Evolutionary conservation across 2,113 vertebrate species (phyloP), one percentile per base, ranked within the genome.

Genomic region (Cettia cetti): DNA sequence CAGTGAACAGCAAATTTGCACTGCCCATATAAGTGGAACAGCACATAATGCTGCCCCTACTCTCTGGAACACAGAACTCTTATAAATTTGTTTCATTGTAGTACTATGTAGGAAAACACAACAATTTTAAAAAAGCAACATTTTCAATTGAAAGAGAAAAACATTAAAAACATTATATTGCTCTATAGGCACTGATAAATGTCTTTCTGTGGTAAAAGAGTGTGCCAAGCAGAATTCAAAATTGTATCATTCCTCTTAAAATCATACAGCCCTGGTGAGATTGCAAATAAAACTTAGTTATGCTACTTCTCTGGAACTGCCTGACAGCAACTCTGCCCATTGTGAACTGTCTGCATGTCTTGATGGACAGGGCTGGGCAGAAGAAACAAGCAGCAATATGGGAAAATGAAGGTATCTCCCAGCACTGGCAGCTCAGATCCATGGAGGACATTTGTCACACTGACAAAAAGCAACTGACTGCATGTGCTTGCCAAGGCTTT

Each of bases 131-230:
- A 96, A 96, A 95, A 49, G 2, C 27, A 80, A 77, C 71, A 75
- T 70, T 82, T 95, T 81, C 49, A 76, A 35, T 15, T 49, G 50
- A 64, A 63, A 86, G n/a, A 90, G 82, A 90, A 77, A 82, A 86
- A 64, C 80, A 70, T 82, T 94, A 91, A 80, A 96, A 97, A 95
- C 80, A 84, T 10, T 47, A 28, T 94, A 95, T 60, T 91, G 85
- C 74, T 96, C 79, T 66, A 56, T 66, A 97, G 95, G 96, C 86
- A 88, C 83, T 72, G 91, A 71, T 70, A 81, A 86, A 89, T 92
- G 92, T 91, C 86, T 31, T 83, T 30, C 75, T 75, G 60, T 42
- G 60, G 92, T 64, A 57, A 89, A 87, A 83, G 74, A 76, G 28
- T 24, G 60, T 71, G 94, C 92, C 93, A 83, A 88, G 77, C 86